Evolutionary conservation across 2,888 invertebrate genomes (phyloP), one percentile per base, ranked within the genome.

Genomic region (Platerodrilus igneus): DNA sequence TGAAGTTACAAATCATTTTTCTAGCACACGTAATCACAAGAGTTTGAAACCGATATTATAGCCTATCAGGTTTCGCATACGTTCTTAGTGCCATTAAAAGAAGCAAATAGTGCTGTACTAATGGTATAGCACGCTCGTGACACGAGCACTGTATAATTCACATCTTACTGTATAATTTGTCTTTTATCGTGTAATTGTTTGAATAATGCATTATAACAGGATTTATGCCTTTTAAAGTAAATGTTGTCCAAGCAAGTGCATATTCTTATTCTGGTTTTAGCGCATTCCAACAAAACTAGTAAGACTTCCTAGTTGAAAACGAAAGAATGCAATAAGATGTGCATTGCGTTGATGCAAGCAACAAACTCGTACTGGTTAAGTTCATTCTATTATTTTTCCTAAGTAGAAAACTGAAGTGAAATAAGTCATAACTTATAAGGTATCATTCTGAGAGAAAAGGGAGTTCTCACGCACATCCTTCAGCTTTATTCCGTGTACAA

Each of bases 131-230:
- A 60, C 61, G 59, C 57, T 58, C 56, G 54, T 48, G 57, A 60
- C 60, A 58, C 60, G 61, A 62, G 59, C 63, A 58, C 56, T 50
- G 56, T 58, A 62, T 64, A 64, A 64, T 63, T 64, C 62, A 64
- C 59, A 57, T 57, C 56, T 52, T 57, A 59, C 59, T 55, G 63
- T 62, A 63, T 63, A 67, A 67, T 67, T 67, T 67, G 67, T 66
- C 66, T 64, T 61, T 65, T 67, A 66, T 66, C 63, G 57, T 62
- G 66, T 65, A 66, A 65, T 66, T 66, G 64, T 64, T 65, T 66
- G 67, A 64, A 67, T 67, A 62, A 67, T 66, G 64, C 64, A 67
- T 64, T 60, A 56, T 62, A 63, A 40, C 47, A 37, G 48, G 47
- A 55, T 53, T 53, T 52, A 51, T 50, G 41, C 41, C 50, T 40